Base-by-base conservation (phyloP, 2,888 invertebrate species). In the Pheosia gnoma region DNA sequence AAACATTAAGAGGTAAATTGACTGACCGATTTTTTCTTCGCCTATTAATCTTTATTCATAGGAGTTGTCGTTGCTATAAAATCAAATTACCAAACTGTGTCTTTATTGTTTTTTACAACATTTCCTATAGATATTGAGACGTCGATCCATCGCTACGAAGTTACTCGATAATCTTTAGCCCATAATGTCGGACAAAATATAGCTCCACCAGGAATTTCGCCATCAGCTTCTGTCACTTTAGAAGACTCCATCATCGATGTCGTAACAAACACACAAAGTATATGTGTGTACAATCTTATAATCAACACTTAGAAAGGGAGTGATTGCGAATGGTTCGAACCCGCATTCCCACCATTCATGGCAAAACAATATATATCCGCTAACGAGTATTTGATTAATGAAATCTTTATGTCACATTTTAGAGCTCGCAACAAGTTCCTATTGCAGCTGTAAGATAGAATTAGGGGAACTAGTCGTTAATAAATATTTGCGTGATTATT, bases 301-400 rank as follows among this genome's bases (percentile, higher is more conserved):
- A 53, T 53, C 4, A 25, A 38, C 36, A 61, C 25, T 45, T 11
- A 52, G 25, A 11, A 37, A 8, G 39, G 53, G 58, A 66, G 58
- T 62, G 58, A 45, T 59, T 59, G 53, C 57, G 54, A 61, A 51
- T 61, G 61, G 65, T 70, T 49, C n/a, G 11, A 55, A 49, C 47
- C 25, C n/a, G 57, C 3, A 49, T 62, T 73, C 75, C 60, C 73
- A 73, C 67, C 60, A 56, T 63, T 51, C 13, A 45, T 39, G n/a
- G 53, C 10, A 10, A 37, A 51, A 67, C 58, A 70, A 63, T 66
- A 63, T 66, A 63, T 49, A 41, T 51, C 57, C 57, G 62, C 58
- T 70, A 75, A 75, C 63, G 70, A 72, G 62, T 60, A 58, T 72
- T 74, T 72, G 72, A 77, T 75, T 66, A 56, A 62, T 63, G 39